phyloP scores from a whole-genome alignment of 2,113 vertebrate species.

The Alligator mississippiensis region DNA sequence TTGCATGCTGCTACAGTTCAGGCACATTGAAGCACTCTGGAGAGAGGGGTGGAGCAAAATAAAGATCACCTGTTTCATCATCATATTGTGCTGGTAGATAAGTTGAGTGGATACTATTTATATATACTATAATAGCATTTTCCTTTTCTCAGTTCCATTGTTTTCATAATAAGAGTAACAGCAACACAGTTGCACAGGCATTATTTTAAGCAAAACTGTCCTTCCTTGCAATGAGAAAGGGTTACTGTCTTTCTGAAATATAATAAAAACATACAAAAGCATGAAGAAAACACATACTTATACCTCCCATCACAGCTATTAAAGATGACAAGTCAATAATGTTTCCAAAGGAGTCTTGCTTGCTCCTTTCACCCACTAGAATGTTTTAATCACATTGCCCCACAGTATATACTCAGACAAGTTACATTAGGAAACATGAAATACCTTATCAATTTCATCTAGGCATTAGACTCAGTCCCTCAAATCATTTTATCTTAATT shows the following conservation, averaged over 20 bases:
- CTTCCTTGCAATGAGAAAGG: neutral
- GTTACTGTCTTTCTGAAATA: neutral
- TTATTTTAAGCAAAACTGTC: neutral
- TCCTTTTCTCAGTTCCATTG: neutral
- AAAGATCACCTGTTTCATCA: neutral
- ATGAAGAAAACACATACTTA: neutral
- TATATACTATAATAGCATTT: neutral
- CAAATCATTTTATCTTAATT: slow-evolving; percentile 23
- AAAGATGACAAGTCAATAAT: neutral
- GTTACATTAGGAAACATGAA: slow-evolving; percentile 32
- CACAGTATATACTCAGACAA: neutral
- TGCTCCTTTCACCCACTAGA: neutral
- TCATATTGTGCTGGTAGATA: neutral
- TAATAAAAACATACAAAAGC: neutral
- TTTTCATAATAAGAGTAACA: neutral
- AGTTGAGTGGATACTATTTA: neutral
- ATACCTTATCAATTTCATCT: slow-evolving; percentile 33
- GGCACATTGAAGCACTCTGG: neutral
- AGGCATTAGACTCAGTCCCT: slow-evolving; percentile 15
- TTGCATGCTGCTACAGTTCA: neutral
- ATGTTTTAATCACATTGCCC: slow-evolving; percentile 33
- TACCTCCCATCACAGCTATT: neutral
- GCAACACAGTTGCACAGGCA: neutral
- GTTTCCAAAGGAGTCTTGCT: neutral
- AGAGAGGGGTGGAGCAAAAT: neutral